phyloP scores from a whole-genome alignment of 1,140 invertebrate genomes.

The Thaumatotibia leucotreta region DNA sequence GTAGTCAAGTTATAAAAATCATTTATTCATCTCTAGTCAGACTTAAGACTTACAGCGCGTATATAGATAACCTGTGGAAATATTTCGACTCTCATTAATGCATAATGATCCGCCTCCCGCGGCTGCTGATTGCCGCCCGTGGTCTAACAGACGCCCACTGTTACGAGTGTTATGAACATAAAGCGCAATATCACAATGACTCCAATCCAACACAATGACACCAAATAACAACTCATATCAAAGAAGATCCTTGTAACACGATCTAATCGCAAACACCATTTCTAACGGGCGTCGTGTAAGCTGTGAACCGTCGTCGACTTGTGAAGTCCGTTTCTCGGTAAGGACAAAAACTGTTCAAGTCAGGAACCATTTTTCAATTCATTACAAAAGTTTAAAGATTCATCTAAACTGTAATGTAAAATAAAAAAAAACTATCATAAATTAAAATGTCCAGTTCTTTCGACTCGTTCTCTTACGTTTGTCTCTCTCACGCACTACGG shows the following conservation, averaged over 20 bases:
- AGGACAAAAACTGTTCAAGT: slow-evolving; percentile 55
- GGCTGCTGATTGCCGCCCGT: slow-evolving; percentile 24
- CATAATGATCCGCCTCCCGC: slow-evolving; percentile 54
- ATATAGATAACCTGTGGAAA: slow-evolving; percentile 41
- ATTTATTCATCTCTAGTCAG: slow-evolving; percentile 24
- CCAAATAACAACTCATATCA: slow-evolving; percentile 46
- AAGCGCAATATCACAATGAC: slow-evolving; percentile 34
- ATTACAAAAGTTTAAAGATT: slow-evolving; percentile 65
- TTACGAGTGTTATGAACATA: slow-evolving; percentile 34
- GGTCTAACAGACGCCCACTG: slow-evolving; percentile 31
- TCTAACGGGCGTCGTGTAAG: slow-evolving; percentile 41
- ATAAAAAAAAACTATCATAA: slow-evolving; percentile 66
- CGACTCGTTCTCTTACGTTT: slow-evolving; percentile 33
- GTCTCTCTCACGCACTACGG: slow-evolving; percentile 44
- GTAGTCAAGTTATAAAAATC: not conserved
- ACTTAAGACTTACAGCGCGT: slow-evolving; percentile 24
- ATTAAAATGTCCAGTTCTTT: slow-evolving; percentile 67
- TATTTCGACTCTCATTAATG: slow-evolving; percentile 58
- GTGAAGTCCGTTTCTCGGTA: slow-evolving; percentile 71
- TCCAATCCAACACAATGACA: slow-evolving; percentile 44
- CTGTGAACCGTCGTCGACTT: slow-evolving; percentile 52
- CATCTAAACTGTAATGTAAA: slow-evolving; percentile 58
- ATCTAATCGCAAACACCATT: slow-evolving; percentile 44
- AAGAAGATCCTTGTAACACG: slow-evolving; percentile 46
- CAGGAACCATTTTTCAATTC: slow-evolving; percentile 66